Base-by-base conservation (phyloP, 2,797 vertebrate genomes). In the Gymnoscopelus microlampas region DNA sequence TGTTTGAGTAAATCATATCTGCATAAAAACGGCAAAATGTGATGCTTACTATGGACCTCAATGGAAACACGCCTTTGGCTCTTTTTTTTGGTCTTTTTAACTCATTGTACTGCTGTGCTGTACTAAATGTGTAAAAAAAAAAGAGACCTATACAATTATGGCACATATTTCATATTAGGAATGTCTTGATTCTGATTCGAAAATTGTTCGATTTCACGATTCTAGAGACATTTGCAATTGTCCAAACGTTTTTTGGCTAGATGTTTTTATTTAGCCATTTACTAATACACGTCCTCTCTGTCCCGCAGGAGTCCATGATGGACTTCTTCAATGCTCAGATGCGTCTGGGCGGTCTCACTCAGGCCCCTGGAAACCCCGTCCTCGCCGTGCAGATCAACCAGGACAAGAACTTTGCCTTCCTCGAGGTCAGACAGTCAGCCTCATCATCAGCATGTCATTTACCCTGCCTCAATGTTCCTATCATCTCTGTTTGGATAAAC, bases 251-350 rank as follows among this genome's bases (percentile, higher is more conserved):
- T 0, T 3, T 0, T 47, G 44, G 39, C 23, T 51, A 56, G 3
- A 48, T 13, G 26, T 4, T 15, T 0, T 60, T 8, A 24, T 57
- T 15, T 44, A 9, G 39, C 7, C 2, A 9, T 44, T 44, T 9
- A 6, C 39, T 44, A 44, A 44, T 8, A 2, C 39, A 35, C 39
- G 5, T 7, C 39, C 14, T 68, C 13, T 50, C 19, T 70, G 7
- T 68, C 64, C 69, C 90, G 73, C 74, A 98, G 97, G 96, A 98
- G 77, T 96, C 96, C 48, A 98, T 98, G 97, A 97, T 97, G 95
- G 96, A 97, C 76, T 98, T 98, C 88, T 98, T 98, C 87, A 98
- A 98, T 13, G 96, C 96, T 71, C 97, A 98, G 86, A 97, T 98
- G 97, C 94, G 96, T 66, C 90, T 98, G 54, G 97, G 96, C 64